Percentiles rank a stretch among this genome's conserved stretches.
These are phyloP conservation scores for Ladona fulva DNA, from an alignment of 1,140 invertebrate genomes.

Conservation along the genomic window DNA sequence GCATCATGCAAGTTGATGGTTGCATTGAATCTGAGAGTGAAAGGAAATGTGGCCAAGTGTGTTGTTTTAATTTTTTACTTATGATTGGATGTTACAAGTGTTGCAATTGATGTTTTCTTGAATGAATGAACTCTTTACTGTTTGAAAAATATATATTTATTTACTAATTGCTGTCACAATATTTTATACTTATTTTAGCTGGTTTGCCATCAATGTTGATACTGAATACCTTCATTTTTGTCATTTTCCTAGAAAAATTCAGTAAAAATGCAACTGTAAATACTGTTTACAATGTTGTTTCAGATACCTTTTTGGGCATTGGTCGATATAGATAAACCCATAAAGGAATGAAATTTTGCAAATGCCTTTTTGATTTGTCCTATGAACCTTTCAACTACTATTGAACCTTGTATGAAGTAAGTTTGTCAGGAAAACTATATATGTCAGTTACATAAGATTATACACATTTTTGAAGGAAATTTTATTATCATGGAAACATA, in stretches of 20 bases:
- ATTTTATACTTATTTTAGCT: conserved; percentile 5
- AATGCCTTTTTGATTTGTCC: not conserved
- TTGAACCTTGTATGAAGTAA: too few species aligned
- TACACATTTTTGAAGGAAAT: too few species aligned
- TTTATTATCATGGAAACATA: too few species aligned
- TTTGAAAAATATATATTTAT: conserved; percentile 10
- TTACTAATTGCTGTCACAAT: conserved; percentile 6
- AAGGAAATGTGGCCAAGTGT: not conserved
- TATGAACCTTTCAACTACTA: too few species aligned
- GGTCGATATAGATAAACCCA: not conserved
- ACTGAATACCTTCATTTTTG: not conserved
- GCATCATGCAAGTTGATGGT: too few species aligned
- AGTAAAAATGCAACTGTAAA: conserved; percentile 7
- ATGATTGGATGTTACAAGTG: not conserved
- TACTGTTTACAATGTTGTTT: conserved; percentile 5
- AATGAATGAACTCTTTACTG: not conserved
- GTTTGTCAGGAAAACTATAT: too few species aligned
- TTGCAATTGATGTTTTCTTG: not conserved
- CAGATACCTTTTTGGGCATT: not conserved
- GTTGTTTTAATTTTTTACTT: conserved; percentile 7
- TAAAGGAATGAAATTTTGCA: conserved; percentile 2
- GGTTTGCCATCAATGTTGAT: conserved; percentile 4
- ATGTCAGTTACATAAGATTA: too few species aligned
- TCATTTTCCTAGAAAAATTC: not conserved
- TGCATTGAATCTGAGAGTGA: too few species aligned